Conservation (phyloP, 2,888 invertebrate genomes). For the Julus scanicus region DNA sequence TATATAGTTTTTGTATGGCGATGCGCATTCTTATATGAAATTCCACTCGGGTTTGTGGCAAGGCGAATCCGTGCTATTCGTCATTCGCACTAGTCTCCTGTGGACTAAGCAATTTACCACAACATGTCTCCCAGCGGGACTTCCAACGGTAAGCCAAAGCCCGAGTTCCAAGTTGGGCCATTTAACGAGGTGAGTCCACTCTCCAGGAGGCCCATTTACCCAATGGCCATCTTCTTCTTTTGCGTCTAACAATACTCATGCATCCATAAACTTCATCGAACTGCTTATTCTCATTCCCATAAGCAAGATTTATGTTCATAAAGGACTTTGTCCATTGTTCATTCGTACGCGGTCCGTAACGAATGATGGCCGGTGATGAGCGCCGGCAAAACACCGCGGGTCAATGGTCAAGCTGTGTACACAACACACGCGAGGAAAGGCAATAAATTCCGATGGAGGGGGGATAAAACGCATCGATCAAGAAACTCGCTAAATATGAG, state of each 20-base stretch:
- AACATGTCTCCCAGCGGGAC: slow-evolving; percentile 38
- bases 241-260: not conserved
- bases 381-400: not conserved
- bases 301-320: slow-evolving; percentile 19
- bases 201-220: slow-evolving; percentile 16
- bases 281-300: slow-evolving; percentile 38
- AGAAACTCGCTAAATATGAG: slow-evolving; percentile 39
- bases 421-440: slow-evolving; percentile 1
- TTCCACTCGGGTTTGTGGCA: not conserved
- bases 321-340: slow-evolving; percentile 19
- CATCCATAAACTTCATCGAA: slow-evolving; percentile 35
- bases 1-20: not conserved
- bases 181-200: slow-evolving; percentile 42
- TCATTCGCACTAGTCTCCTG: not conserved
- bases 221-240: not conserved
- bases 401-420: slow-evolving; percentile 42
- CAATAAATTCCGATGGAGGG: slow-evolving; percentile 1
- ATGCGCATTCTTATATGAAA: not conserved
- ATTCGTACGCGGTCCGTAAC: not conserved
- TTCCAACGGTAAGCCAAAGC: slow-evolving; percentile 19
- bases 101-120: slow-evolving; percentile 35
- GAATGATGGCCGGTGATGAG: not conserved
- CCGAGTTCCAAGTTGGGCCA: not conserved
- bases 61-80: not conserved
- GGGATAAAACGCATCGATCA: slow-evolving; percentile 3